Evolutionary conservation across 2,113 vertebrate genomes (phyloP), one percentile per base, ranked within the genome.

Genomic region (Orientallactaga bullata): DNA sequence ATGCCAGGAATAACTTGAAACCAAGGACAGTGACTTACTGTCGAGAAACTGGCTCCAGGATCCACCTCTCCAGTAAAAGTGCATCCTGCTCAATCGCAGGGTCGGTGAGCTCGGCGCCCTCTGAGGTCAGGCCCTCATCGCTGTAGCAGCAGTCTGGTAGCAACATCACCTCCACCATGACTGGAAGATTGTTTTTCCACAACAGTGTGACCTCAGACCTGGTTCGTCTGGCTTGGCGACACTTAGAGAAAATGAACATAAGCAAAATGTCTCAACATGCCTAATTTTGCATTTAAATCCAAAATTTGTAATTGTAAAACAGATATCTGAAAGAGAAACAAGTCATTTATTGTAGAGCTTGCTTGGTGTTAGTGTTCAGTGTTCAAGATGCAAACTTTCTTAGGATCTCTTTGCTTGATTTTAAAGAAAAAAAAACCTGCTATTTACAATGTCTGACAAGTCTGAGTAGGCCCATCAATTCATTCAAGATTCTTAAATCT

Each of bases 101-200:
- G 98, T 99, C 99, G 35, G 99, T 99, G 94, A 99, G 98, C 95
- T 99, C 98, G n/a, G 95, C 98, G 72, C 98, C 99, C 91, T 99
- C 99, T 0, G 99, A 98, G 58, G 98, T 98, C 83, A 99, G 99
- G 66, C 99, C 99, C 95, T 99, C 99, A 42, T 99, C 99, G 0
- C 99, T 99, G 97, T 99, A 99, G 98, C 99, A 99, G 98, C 99
- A 99, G 98, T 99, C 99, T 60, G 99, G 99, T 72, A 99, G 98
- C 21, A 99, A 98, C 99, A 99, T 99, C 98, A 99, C 99, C 98
- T 99, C 99, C 91, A 99, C 99, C 99, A 99, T 99, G 97, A 99
- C 99, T 88, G 99, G 99, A 98, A 99, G 99, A 98, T 98, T 99
- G 97, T 99, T 99, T 97, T 98, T 99, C 99, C 99, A 99, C 93